Conservation (phyloP, 64 coral and sea anemone species). For the Montipora foliosa region DNA sequence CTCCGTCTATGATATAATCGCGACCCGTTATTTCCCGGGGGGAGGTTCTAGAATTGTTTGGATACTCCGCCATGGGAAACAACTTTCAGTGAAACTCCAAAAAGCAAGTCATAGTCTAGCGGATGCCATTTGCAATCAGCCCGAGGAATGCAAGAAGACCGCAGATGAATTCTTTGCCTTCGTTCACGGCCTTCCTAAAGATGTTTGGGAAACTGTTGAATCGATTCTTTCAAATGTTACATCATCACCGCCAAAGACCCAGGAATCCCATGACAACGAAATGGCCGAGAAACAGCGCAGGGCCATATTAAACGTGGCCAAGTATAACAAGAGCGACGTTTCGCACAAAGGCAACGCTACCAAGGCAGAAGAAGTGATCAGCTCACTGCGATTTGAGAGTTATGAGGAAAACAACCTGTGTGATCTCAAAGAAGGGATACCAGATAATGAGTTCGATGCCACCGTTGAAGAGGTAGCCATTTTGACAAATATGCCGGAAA, state of each 20-base stretch:
- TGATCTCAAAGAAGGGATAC: constrained; percentile 43
- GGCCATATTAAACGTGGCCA: background rate
- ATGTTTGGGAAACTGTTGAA: background rate
- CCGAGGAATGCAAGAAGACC: constrained; percentile 4
- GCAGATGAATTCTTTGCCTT: background rate
- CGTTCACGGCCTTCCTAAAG: background rate
- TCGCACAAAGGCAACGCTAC: background rate
- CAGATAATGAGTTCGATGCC: background rate
- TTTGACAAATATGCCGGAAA: constrained; percentile 39
- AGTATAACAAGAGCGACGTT: background rate
- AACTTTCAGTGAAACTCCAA: background rate
- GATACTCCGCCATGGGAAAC: background rate
- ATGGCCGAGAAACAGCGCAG: background rate
- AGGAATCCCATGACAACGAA: background rate
- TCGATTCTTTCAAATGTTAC: background rate
- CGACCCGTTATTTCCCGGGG: background rate
- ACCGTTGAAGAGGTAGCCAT: constrained; percentile 27
- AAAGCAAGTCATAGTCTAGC: background rate
- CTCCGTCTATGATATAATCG: background rate
- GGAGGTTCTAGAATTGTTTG: background rate
- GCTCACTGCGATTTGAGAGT: constrained; percentile 12
- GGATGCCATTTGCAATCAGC: constrained; percentile 5
- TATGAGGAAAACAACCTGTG: constrained; percentile 55
- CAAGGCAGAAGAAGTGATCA: background rate
- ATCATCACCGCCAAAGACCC: too few species aligned